Percentiles rank a stretch among this genome's conserved stretches.
Conservation (phyloP, 2,888 invertebrate species). For the Agrypnus murinus region DNA sequence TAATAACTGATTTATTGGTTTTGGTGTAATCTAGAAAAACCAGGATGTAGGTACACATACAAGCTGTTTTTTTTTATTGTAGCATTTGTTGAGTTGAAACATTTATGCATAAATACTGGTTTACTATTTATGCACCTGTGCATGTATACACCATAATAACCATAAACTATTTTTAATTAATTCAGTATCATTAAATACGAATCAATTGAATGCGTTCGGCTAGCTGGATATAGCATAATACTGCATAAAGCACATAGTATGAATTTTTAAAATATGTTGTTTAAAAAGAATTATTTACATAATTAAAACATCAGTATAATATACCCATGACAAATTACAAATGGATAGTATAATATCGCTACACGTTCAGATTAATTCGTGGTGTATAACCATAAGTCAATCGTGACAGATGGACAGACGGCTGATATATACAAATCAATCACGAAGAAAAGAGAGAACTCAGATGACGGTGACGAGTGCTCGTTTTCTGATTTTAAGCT, state of each 20-base stretch:
- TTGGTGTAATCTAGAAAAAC: background rate
- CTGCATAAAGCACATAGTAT: background rate
- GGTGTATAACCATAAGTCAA: constrained; percentile 50
- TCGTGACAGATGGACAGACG: constrained; percentile 41
- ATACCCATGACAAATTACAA: constrained; percentile 50
- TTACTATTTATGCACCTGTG: constrained; percentile 14
- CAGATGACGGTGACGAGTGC: constrained; percentile 25
- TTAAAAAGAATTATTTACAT: constrained; percentile 44
- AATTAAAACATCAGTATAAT: constrained; percentile 53
- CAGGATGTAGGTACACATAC: background rate
- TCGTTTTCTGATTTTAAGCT: constrained; percentile 20
- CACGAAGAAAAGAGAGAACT: background rate
- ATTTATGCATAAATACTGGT: constrained; percentile 17
- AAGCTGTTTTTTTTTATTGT: background rate
- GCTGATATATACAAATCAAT: constrained; percentile 40
- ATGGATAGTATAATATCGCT: constrained; percentile 44
- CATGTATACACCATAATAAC: background rate
- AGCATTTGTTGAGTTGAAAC: constrained; percentile 9
- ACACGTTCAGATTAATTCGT: constrained; percentile 48
- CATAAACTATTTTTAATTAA: constrained; percentile 19
- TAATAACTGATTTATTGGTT: no score
- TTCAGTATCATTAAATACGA: constrained; percentile 24
- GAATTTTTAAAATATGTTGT: constrained; percentile 26
- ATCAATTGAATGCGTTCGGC: constrained; percentile 11
- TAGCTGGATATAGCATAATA: no score